Evolutionary conservation across 2,797 vertebrate genomes (phyloP).

Genomic region (Phrynocephalus forsythii): DNA sequence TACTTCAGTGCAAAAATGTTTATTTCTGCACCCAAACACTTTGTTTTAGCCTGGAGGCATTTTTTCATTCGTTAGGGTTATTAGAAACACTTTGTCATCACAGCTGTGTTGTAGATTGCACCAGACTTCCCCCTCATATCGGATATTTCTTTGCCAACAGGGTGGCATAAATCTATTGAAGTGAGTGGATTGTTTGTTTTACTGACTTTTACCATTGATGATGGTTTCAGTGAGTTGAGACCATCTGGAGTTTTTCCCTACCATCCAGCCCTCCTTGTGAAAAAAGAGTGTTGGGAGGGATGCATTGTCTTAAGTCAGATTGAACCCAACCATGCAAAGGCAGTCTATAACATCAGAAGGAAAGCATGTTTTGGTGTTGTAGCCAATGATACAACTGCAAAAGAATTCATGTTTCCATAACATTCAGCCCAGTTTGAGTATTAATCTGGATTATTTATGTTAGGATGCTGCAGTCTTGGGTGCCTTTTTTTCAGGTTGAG

Average conservation of each 20-base stretch:
- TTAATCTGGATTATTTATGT: neutral
- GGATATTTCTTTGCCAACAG: slow-evolving; percentile 54
- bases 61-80: slow-evolving; percentile 59
- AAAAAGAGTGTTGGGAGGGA: no score
- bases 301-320: slow-evolving; percentile 29
- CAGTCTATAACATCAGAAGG: neutral
- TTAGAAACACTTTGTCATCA: slow-evolving; percentile 61
- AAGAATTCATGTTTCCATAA: neutral
- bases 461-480: neutral
- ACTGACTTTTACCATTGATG: slow-evolving; percentile 13
- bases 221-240: neutral
- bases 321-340: neutral
- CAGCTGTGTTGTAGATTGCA: slow-evolving; percentile 58
- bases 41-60: slow-evolving; percentile 41
- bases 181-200: slow-evolving; percentile 53
- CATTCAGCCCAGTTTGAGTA: neutral
- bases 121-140: slow-evolving; percentile 57
- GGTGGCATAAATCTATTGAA: slow-evolving; percentile 62
- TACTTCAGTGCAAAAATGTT: slow-evolving; percentile 72
- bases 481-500: neutral
- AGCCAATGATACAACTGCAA: neutral
- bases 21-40: slow-evolving; percentile 68
- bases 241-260: no score
- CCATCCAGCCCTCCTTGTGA: neutral
- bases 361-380: neutral